phyloP scores from a whole-genome alignment of 2,888 invertebrate genomes.

The Malthinus seriepunctatus region DNA sequence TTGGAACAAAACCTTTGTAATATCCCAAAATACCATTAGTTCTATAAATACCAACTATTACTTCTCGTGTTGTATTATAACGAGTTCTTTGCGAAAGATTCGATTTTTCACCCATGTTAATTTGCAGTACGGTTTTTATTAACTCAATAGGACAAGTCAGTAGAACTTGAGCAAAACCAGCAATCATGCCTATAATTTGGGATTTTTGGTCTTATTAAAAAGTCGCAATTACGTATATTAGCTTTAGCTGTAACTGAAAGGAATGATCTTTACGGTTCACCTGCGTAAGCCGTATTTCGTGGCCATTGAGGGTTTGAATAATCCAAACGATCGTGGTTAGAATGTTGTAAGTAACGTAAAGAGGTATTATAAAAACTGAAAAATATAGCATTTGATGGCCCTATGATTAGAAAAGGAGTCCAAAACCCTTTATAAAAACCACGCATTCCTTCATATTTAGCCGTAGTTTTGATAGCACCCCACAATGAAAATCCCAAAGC shows the following conservation, averaged over 20 bases:
- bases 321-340: conserved; percentile 15
- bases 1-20: conserved; percentile 60
- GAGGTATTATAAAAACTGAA: conserved; percentile 67
- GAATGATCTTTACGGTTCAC: no score
- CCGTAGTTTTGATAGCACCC: conserved; percentile 46
- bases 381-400: conserved; percentile 67
- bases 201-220: no score
- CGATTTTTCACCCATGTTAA: conserved; percentile 34
- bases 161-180: conserved; percentile 61
- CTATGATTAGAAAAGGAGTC: conserved; percentile 66
- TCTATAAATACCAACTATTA: conserved; percentile 56
- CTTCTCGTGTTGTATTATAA: no score
- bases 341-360: conserved; percentile 50
- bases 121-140: conserved; percentile 69
- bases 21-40: conserved; percentile 60
- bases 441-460: conserved; percentile 46
- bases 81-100: no score
- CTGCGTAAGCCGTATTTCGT: conserved; percentile 33
- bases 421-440: conserved; percentile 74
- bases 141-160: conserved; percentile 70
- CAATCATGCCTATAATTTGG: conserved; percentile 59
- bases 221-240: neutral
- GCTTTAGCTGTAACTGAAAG: neutral
- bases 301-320: conserved; percentile 35
- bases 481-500: conserved; percentile 52